Evolutionary conservation across 2,113 vertebrate genomes (phyloP).

Genomic region (Ibidorhyncha struthersii): DNA sequence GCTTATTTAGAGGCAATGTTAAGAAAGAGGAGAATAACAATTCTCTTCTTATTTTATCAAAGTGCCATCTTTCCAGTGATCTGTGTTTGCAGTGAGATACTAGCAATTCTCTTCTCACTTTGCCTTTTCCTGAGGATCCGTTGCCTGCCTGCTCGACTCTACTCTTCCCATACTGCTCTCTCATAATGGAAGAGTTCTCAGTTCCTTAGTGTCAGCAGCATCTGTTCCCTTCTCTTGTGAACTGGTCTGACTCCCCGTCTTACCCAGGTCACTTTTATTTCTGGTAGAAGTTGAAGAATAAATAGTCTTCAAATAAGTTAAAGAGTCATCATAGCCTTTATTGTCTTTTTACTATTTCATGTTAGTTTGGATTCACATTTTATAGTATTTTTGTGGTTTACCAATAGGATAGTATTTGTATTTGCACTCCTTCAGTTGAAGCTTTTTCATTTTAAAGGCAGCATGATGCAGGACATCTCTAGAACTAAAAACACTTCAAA

Average conservation of each 20-base stretch:
- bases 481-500: conserved; percentile 70
- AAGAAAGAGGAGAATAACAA: not conserved
- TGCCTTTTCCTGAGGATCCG: not conserved
- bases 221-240: not conserved
- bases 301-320: not conserved
- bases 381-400: not conserved
- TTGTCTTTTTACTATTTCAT: not conserved
- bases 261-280: not conserved
- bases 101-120: not conserved
- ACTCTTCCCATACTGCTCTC: not conserved
- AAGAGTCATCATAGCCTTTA: not conserved
- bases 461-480: conserved; percentile 79
- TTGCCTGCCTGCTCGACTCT: not conserved
- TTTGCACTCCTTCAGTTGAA: not conserved
- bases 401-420: not conserved
- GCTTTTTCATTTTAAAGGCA: not conserved
- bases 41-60: not conserved
- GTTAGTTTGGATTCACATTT: not conserved
- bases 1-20: not conserved
- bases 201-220: not conserved
- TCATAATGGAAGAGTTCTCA: not conserved
- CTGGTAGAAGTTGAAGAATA: not conserved
- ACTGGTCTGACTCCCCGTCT: not conserved
- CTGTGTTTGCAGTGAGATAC: not conserved
- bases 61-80: not conserved